Conservation (phyloP, 2,113 vertebrate genomes). For the Erythrolamprus reginae region DNA sequence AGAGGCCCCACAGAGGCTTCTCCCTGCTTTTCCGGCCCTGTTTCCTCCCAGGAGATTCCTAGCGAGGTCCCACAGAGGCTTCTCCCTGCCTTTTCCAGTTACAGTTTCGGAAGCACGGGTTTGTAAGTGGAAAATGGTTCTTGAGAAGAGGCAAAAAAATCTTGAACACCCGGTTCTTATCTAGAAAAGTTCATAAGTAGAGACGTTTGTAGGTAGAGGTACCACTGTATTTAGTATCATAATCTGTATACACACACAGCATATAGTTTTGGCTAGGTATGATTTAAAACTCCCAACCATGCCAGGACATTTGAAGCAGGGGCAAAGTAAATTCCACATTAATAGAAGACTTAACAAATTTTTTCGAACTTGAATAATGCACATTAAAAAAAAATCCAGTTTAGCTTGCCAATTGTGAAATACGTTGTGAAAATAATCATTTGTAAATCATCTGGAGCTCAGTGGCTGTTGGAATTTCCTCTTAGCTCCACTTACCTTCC, state of each 20-base stretch:
- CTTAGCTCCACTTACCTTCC: not conserved
- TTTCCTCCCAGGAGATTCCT: too few species aligned
- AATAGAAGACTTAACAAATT: not conserved
- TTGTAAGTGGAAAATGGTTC: too few species aligned
- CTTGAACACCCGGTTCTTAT: too few species aligned
- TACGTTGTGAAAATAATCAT: not conserved
- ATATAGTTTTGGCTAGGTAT: slow-evolving; percentile 6
- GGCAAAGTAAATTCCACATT: not conserved
- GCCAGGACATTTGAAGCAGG: not conserved
- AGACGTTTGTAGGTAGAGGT: too few species aligned
- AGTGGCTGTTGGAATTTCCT: not conserved
- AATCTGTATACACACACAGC: too few species aligned
- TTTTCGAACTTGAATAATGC: not conserved
- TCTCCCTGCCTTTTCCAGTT: too few species aligned
- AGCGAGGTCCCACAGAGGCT: too few species aligned
- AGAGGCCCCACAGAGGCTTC: too few species aligned
- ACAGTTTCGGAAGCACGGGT: too few species aligned
- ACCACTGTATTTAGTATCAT: slow-evolving; percentile 20
- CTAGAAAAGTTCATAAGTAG: too few species aligned
- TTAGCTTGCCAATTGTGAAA: not conserved
- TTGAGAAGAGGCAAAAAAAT: too few species aligned
- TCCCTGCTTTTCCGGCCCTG: too few species aligned
- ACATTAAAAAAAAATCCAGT: slow-evolving; percentile 12
- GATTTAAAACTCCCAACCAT: not conserved
- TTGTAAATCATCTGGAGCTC: not conserved